Evolutionary conservation across 2,113 vertebrate genomes (phyloP).

Genomic region (Garra rufa): DNA sequence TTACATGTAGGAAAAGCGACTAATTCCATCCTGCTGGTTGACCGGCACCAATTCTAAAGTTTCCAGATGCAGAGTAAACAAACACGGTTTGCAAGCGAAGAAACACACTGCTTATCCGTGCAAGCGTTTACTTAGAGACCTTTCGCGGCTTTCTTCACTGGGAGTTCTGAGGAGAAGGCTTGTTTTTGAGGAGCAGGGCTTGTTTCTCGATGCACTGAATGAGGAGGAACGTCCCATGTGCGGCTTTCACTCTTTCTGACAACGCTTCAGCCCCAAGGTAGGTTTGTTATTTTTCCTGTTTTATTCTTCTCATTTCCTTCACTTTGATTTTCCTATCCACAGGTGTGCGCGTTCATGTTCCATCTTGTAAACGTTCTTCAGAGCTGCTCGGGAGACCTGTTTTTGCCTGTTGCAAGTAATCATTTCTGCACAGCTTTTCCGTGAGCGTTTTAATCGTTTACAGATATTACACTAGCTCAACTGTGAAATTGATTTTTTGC

Average conservation of each 20-base stretch:
- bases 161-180: slow-evolving; percentile 25
- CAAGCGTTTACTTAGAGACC: not conserved
- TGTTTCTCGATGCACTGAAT: slow-evolving; percentile 31
- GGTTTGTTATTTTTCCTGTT: slow-evolving; percentile 42
- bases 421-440: not conserved
- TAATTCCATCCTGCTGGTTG: slow-evolving; percentile 37
- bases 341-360: slow-evolving; percentile 65
- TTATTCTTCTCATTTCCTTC: slow-evolving; percentile 3
- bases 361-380: not conserved
- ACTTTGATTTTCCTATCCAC: slow-evolving; percentile 60
- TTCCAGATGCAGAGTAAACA: slow-evolving; percentile 64
- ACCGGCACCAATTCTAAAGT: slow-evolving; percentile 59
- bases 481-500: not conserved
- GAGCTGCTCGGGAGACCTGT: not conserved
- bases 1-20: slow-evolving; percentile 34
- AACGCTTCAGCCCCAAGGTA: slow-evolving; percentile 54
- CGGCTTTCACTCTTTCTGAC: slow-evolving; percentile 33
- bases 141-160: not conserved
- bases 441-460: not conserved
- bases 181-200: slow-evolving; percentile 18
- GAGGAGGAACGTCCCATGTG: slow-evolving; percentile 31
- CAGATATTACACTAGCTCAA: not conserved
- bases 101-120: slow-evolving; percentile 7
- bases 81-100: slow-evolving; percentile 52
- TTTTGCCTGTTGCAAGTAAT: not conserved